These are phyloP conservation scores for Neodiprion lecontei DNA, from an alignment of 1,140 invertebrate genomes.

Conservation along the genomic window DNA sequence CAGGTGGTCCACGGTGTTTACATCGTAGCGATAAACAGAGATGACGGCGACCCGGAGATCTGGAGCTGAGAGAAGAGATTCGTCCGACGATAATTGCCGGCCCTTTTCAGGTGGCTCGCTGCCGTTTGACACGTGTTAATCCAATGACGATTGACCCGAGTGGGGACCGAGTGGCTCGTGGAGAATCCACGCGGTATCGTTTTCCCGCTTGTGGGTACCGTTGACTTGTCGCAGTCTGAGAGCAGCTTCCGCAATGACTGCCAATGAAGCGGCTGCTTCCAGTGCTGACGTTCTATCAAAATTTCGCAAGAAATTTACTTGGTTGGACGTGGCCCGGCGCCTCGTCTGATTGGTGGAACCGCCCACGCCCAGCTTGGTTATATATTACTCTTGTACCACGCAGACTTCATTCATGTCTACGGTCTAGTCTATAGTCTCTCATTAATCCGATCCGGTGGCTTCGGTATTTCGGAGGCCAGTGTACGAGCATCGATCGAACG, in stretches of 20 bases:
- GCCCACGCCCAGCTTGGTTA: constrained; percentile 51
- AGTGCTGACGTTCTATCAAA: constrained; percentile 14
- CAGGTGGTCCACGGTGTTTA: too few relatives aligned
- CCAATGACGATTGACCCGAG: not conserved
- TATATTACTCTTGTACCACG: constrained; percentile 48
- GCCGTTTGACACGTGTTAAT: too few relatives aligned
- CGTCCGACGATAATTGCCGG: too few relatives aligned
- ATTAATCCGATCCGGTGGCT: constrained; percentile 38
- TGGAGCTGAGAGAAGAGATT: too few relatives aligned
- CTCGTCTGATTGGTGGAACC: constrained; percentile 32
- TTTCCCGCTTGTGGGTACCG: not conserved
- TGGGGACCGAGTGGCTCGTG: not conserved
- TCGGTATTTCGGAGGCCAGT: constrained; percentile 22
- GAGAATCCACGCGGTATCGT: not conserved
- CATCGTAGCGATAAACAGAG: too few relatives aligned
- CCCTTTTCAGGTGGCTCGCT: too few relatives aligned
- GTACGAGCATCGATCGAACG: constrained; percentile 33
- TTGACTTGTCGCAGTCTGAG: not conserved
- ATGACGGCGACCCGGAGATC: too few relatives aligned
- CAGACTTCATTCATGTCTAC: constrained; percentile 55
- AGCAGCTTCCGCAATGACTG: not conserved
- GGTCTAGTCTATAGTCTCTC: constrained; percentile 49
- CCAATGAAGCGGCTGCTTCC: not conserved
- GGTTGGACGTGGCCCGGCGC: constrained; percentile 13
- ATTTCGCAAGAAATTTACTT: constrained; percentile 32